Base-by-base conservation (phyloP, 1,140 invertebrate species). In the Paracyclopina nana region DNA sequence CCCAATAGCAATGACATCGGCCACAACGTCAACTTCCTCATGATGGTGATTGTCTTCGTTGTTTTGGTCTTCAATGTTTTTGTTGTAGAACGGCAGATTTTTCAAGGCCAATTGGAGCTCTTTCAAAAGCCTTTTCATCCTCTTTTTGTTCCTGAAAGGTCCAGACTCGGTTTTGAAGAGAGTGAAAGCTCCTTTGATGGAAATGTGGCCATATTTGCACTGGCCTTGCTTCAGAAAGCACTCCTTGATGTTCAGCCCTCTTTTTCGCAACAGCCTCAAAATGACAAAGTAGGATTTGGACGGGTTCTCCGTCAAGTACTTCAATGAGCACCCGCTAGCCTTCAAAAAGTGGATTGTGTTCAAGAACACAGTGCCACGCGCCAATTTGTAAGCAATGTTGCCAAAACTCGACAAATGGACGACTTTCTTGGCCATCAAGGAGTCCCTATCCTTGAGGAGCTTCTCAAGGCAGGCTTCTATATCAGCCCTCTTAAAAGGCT, bases 201-300 rank as follows among this genome's bases (percentile, higher is more conserved):
- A 46, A 40, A 52, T 52, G 38, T 42, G 28, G 16, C 18, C 22
- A 25, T 52, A 52, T 29, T 52, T 52, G 18, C 16, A 46, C 9
- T 52, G 18, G 34, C 50, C 31, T 44, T 52, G 50, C 16, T 22
- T 8, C n/a, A 43, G 22, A 18, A 52, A 52, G 22, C 38, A 52
- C 3, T 12, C 12, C 11, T 46, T 26, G 4, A 52, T 16, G 26
- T 52, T 52, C 12, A 52, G 11, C 14, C 50, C 50, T 12, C 41
- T 20, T 29, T 30, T 24, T 8, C 20, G 18, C 25, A 48, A 14
- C 8, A 48, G 25, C 25, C 30, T 48, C 5, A 11, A 26, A 11
- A 48, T 27, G 27, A 31, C 14, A 16, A 48, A 31, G 45, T 48
- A 48, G 14, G 45, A 24, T 20, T 48, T 48, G 27, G 45, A 48